A percentile compares a stretch with the other conserved stretches of the same genome.
Evolutionary conservation across 1,140 invertebrate genomes (phyloP).

Genomic region (Saccostrea echinata): DNA sequence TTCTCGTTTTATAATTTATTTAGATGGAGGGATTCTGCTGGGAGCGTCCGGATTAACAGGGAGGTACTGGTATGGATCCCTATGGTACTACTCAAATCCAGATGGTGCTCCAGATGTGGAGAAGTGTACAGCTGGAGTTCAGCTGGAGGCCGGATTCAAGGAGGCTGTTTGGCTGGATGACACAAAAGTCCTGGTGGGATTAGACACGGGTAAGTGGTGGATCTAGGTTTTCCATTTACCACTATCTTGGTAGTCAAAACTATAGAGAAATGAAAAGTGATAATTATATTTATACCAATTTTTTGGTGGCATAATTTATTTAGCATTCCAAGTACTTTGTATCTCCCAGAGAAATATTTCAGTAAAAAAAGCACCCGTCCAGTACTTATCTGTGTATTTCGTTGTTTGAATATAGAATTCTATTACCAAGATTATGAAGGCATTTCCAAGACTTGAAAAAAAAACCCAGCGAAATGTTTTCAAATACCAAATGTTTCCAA

Average conservation of each 20-base stretch:
- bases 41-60: constrained; percentile 77
- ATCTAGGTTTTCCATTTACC: neutral
- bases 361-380: too few relatives aligned
- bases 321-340: too few relatives aligned
- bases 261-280: too few relatives aligned
- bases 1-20: constrained; percentile 16
- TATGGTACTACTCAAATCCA: constrained; percentile 76
- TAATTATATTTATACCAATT: too few relatives aligned
- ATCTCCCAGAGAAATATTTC: too few relatives aligned
- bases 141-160: constrained; percentile 76
- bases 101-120: constrained; percentile 75
- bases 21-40: constrained; percentile 77
- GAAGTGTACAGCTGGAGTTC: constrained; percentile 77
- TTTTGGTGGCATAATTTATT: too few relatives aligned
- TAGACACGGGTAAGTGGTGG: constrained; percentile 72
- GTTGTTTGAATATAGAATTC: too few relatives aligned
- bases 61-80: constrained; percentile 78
- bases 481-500: neutral
- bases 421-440: too few relatives aligned
- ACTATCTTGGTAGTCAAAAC: too few relatives aligned
- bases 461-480: too few relatives aligned
- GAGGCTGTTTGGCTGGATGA: constrained; percentile 73
- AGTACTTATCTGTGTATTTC: too few relatives aligned
- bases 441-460: too few relatives aligned
- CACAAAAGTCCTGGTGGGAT: constrained; percentile 69